Conservation (phyloP, 2,797 vertebrate genomes). For the Alauda arvensis region DNA sequence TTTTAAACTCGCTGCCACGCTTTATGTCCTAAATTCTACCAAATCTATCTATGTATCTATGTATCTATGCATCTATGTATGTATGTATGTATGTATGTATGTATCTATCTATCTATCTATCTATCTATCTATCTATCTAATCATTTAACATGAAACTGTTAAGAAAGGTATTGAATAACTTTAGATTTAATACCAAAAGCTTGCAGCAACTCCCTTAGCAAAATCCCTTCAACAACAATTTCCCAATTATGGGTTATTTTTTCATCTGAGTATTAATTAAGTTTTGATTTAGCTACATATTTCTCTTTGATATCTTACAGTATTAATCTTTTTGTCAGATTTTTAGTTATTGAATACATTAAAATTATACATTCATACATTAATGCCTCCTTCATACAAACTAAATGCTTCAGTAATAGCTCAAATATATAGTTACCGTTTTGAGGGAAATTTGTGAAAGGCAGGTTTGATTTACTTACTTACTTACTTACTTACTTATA, state of each 20-base stretch:
- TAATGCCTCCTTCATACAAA: neutral
- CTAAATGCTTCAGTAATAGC: conserved; percentile 1
- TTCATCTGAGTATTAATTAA: neutral
- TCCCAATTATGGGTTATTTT: neutral
- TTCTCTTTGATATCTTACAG: neutral
- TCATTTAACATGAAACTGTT: neutral
- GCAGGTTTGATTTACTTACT: neutral
- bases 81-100: neutral
- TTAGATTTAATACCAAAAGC: neutral
- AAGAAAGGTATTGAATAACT: neutral
- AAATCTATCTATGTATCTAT: neutral
- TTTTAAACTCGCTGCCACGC: neutral
- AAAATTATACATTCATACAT: conserved; percentile 11
- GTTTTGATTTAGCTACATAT: conserved; percentile 12
- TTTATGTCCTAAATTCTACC: neutral
- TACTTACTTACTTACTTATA: neutral
- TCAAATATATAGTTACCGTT: neutral
- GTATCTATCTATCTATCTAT: neutral
- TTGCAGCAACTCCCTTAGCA: neutral
- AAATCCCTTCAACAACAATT: neutral
- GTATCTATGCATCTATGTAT: neutral
- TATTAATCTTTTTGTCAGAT: conserved; percentile 29
- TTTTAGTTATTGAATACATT: conserved; percentile 21
- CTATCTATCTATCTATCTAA: neutral
- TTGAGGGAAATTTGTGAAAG: neutral